Percentiles rank a stretch among this genome's conserved stretches.
These are phyloP conservation scores for Drosophila aff. DNA, from an alignment of 1,140 invertebrate genomes.

Conservation along the genomic window DNA sequence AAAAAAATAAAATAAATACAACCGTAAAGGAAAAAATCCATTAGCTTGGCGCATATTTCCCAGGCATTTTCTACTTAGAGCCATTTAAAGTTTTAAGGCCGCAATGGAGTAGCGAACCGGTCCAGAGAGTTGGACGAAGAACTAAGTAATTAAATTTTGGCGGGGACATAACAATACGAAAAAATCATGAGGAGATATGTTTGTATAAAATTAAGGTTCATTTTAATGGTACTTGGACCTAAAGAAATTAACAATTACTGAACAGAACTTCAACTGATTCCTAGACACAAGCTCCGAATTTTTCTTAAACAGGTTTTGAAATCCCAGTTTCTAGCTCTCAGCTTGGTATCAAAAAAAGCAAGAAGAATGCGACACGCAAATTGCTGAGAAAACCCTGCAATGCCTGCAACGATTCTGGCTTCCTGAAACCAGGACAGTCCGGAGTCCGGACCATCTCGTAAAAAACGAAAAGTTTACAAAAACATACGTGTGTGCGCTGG, in stretches of 20 bases:
- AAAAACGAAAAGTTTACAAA: conserved; percentile 21
- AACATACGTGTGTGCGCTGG: conserved; percentile 18
- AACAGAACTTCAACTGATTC: neutral
- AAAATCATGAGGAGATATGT: neutral
- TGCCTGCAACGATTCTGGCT: conserved; percentile 19
- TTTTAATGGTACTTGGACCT: neutral
- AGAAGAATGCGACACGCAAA: conserved; percentile 42
- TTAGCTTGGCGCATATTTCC: conserved; percentile 74
- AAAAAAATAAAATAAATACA: conserved; percentile 40
- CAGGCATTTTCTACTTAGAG: conserved; percentile 62
- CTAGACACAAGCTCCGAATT: neutral
- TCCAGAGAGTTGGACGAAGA: neutral
- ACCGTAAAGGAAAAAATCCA: conserved; percentile 55
- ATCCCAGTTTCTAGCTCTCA: neutral
- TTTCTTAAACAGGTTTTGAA: neutral
- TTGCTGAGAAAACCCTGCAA: conserved; percentile 55
- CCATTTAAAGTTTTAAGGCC: conserved; percentile 63
- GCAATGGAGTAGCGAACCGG: neutral
- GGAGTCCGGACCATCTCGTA: neutral
- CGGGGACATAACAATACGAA: neutral
- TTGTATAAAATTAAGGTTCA: neutral
- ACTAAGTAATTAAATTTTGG: conserved; percentile 8
- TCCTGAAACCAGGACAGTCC: conserved; percentile 35
- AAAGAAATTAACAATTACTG: neutral
- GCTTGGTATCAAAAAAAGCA: conserved; percentile 3